Base-by-base conservation (phyloP, 2,888 invertebrate genomes). In the Volucella inflata region DNA sequence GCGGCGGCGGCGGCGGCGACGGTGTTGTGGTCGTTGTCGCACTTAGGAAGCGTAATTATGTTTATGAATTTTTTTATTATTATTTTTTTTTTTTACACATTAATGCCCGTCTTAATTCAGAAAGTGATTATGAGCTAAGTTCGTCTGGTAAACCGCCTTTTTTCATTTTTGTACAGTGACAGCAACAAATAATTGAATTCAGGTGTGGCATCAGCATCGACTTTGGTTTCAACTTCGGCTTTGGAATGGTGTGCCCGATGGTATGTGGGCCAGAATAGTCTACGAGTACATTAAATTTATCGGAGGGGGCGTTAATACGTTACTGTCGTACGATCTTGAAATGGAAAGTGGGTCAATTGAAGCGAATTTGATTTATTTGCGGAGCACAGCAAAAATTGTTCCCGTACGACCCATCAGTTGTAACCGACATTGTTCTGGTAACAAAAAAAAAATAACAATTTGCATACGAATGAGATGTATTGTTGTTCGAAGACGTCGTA, bases 291-390 rank as follows among this genome's bases (percentile, higher is more conserved):
- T 44, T 50, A 64, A 57, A 70, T 64, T n/a, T 51, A 64, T 59
- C 51, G 68, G 65, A 30, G 30, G 30, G 30, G 59, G 83, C 83
- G 78, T 78, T 46, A 51, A 64, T 65, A 57, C 71, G 57, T 51
- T 14, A 57, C 57, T 62, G 78, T 78, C 79, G 72, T 64, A 51
- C 83, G 78, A 78, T 83, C 83, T 83, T 83, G 83, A 83, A 78
- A 83, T 74, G 83, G 83, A 83, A 83, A 83, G 83, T 83, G 74
- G 83, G 83, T 83, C 83, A 83, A 78, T 70, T 74, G 74, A 44
- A 10, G 38, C 68, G 46, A 57, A 64, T 51, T 53, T 48, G 82
- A 68, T 59, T 77, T 48, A 77, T 71, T 71, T 71, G 59, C 30
- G 40, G 46, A 30, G 64, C 59, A 16, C 17, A 68, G 50, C 67